Evolutionary conservation across 2,113 vertebrate species (phyloP).

Genomic region (Dascyllus trimaculatus): DNA sequence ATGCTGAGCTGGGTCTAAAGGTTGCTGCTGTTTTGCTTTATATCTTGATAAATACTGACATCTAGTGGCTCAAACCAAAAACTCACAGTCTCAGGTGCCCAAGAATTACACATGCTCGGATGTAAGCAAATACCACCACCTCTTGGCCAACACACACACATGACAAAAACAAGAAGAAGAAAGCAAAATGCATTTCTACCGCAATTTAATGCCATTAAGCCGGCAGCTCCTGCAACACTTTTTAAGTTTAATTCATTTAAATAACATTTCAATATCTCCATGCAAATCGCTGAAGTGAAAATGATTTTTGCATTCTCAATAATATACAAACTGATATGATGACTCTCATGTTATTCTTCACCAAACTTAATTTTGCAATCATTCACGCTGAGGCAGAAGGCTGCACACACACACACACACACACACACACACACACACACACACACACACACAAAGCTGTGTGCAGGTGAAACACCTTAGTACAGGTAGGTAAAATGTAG

Average conservation of each 20-base stretch:
- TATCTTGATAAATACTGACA: conserved; percentile 77
- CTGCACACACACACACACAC: not conserved
- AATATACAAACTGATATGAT: too few relatives aligned
- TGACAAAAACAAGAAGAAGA: not conserved
- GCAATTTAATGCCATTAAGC: not conserved
- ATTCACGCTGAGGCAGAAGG: too few relatives aligned
- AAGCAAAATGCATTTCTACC: not conserved
- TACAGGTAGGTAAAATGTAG: not conserved
- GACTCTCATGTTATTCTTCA: too few relatives aligned
- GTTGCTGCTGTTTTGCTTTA: not conserved
- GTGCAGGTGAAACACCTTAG: not conserved
- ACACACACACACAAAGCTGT: not conserved
- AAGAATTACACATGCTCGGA: not conserved
- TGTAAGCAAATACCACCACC: conserved; percentile 40
- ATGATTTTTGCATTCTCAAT: too few relatives aligned
- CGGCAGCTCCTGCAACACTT: not conserved
- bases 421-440: not conserved
- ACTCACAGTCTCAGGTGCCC: not conserved
- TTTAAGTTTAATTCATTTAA: not conserved
- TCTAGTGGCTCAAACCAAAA: conserved; percentile 62
- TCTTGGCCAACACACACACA: conserved; percentile 16
- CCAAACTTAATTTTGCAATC: too few relatives aligned
- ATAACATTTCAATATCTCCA: not conserved
- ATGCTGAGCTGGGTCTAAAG: not conserved
- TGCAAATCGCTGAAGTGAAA: not conserved